Evolutionary conservation across 2,113 vertebrate species (phyloP).

Genomic region (Microcebus tavaratra): DNA sequence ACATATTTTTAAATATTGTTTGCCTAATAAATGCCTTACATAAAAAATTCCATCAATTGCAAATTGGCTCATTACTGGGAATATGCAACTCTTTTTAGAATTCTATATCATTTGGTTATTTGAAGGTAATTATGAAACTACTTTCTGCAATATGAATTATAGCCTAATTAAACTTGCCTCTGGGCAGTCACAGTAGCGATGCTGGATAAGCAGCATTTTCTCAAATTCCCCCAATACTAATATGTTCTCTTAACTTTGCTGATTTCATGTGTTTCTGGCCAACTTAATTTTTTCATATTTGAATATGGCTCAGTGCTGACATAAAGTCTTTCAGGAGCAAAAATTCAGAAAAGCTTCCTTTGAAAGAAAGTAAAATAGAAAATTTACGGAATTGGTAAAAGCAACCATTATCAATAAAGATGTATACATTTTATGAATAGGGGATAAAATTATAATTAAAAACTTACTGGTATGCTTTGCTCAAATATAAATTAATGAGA

Average conservation of each 20-base stretch:
- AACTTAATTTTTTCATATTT: conserved; percentile 70
- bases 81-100: conserved; percentile 59
- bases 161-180: conserved; percentile 83
- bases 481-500: not conserved
- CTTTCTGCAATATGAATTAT: conserved; percentile 83
- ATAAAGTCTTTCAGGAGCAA: conserved; percentile 61
- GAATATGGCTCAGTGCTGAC: conserved; percentile 50
- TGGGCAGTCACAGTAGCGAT: conserved; percentile 71
- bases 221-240: conserved; percentile 75
- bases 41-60: conserved; percentile 67
- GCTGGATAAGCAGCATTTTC: conserved; percentile 81
- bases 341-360: conserved; percentile 20
- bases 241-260: conserved; percentile 79
- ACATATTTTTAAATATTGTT: conserved; percentile 63
- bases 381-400: not conserved
- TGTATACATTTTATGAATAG: not conserved
- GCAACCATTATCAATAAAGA: not conserved
- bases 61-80: conserved; percentile 66
- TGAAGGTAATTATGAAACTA: conserved; percentile 83
- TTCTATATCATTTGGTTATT: conserved; percentile 79
- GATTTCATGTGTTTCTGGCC: conserved; percentile 81
- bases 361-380: not conserved
- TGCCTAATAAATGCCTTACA: conserved; percentile 56
- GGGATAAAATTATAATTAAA: not conserved
- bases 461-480: not conserved